A percentile compares a stretch with the other conserved stretches of the same genome.
phyloP scores from a whole-genome alignment of 2,113 vertebrate genomes.

The Phasianus colchicus region DNA sequence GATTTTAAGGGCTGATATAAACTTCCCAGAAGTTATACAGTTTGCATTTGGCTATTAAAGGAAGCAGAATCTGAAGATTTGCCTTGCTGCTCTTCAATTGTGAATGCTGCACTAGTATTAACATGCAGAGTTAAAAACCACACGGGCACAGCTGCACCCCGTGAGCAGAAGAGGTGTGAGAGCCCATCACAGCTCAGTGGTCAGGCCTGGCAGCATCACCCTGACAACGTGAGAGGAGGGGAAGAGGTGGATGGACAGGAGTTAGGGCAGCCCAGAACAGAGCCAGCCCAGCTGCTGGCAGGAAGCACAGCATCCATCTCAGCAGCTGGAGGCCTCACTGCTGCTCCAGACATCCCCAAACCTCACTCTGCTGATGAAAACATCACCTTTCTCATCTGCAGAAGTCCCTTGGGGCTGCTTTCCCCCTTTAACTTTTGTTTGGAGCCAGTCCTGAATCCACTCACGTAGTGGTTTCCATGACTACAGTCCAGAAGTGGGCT shows the following conservation, averaged over 20 bases:
- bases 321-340: accelerated
- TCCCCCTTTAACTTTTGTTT: neutral
- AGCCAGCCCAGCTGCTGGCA: neutral
- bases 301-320: accelerated
- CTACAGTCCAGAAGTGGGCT: neutral
- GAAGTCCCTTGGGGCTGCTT: neutral
- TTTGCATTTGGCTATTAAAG: neutral
- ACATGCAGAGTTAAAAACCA: neutral
- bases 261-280: neutral
- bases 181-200: neutral
- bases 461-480: neutral
- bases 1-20: neutral
- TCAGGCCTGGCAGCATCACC: neutral
- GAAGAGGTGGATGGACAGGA: neutral
- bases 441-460: neutral
- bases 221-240: accelerated
- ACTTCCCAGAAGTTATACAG: neutral
- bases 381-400: neutral
- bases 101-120: neutral
- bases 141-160: neutral
- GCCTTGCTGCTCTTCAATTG: neutral
- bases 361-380: neutral
- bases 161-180: neutral
- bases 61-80: neutral
- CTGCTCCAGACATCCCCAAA: neutral